Percentiles rank a stretch among this genome's conserved stretches.
These are phyloP conservation scores for Pan troglodytes DNA, from an alignment of 2,113 vertebrate species.

Conservation along the genomic window NHGRI_mPanTro3-v2.1_pri NC_072403.2:49616501-49617000, in stretches of 20 bases:
- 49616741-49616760: neutral
- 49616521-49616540: neutral
- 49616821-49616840: neutral
- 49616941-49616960: neutral
- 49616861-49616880: neutral
- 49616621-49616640: neutral
- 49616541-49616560: neutral
- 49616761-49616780: neutral
- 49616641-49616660: neutral
- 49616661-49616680: neutral
- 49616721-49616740: neutral
- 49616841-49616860: neutral
- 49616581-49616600: neutral
- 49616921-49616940: neutral
- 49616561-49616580: neutral
- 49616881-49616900: neutral
- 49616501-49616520: neutral
- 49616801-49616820: neutral
- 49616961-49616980: neutral
- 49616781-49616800: neutral
- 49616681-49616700: neutral
- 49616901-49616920: neutral
- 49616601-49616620: neutral
- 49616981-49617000: neutral
- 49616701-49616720: no score